Conservation (phyloP, 1,140 invertebrate genomes). For the Akabosia matsudoensis region DNA sequence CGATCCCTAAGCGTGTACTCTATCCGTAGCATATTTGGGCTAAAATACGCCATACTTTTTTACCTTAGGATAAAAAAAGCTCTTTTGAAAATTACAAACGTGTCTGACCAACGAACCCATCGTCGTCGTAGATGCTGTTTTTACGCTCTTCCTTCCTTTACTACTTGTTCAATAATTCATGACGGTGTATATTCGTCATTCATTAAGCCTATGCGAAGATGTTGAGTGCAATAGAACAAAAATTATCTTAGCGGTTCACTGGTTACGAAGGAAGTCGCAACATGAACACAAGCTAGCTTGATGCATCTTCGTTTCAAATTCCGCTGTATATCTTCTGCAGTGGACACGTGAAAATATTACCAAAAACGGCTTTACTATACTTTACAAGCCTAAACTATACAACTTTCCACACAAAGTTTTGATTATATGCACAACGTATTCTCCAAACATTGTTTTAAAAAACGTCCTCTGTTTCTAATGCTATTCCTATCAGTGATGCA, state of each 20-base stretch:
- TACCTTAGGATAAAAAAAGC: background rate
- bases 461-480: background rate
- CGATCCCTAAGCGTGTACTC: too few species aligned
- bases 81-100: slow-evolving; percentile 2
- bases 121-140: background rate
- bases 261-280: background rate
- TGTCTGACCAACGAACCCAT: background rate
- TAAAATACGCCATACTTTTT: background rate
- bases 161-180: slow-evolving; percentile 2
- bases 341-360: background rate
- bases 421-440: background rate
- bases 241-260: background rate
- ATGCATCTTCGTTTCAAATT: background rate
- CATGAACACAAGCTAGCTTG: background rate
- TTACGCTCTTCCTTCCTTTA: background rate
- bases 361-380: background rate
- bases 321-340: background rate
- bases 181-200: background rate
- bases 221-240: background rate
- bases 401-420: background rate
- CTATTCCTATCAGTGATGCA: background rate
- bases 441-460: background rate
- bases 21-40: background rate
- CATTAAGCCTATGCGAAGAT: background rate
- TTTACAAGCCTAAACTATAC: background rate